phyloP scores from a whole-genome alignment of 2,113 vertebrate genomes.

The Panurus biarmicus region DNA sequence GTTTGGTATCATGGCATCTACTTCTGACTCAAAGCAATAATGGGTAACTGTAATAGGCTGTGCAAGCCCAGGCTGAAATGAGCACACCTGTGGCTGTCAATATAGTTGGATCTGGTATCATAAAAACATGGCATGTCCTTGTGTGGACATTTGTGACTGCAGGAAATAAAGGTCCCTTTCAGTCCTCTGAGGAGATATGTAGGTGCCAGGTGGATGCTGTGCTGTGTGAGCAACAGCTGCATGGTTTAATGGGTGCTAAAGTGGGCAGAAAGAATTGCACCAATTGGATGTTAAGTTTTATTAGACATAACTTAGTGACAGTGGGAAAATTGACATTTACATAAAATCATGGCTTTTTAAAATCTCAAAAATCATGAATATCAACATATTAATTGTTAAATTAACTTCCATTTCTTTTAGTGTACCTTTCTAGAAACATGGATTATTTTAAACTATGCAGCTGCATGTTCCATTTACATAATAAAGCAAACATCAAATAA shows the following conservation, averaged over 20 bases:
- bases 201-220: not conserved
- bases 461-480: not conserved
- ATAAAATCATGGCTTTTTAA: not conserved
- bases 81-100: not conserved
- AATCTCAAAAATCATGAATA: conserved; percentile 43
- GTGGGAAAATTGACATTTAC: not conserved
- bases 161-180: not conserved
- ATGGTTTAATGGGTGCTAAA: not conserved
- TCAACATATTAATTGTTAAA: conserved; percentile 31
- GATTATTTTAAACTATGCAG: not conserved
- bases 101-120: not conserved
- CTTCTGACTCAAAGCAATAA: not conserved
- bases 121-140: not conserved
- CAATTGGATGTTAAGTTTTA: conserved; percentile 45
- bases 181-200: not conserved
- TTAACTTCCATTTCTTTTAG: not conserved
- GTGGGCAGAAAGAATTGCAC: not conserved
- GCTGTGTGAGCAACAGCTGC: not conserved
- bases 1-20: not conserved
- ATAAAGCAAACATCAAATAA: not conserved
- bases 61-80: not conserved
- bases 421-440: not conserved
- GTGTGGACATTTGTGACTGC: not conserved
- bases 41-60: not conserved
- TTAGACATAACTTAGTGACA: conserved; percentile 51